A percentile compares a stretch with the other conserved stretches of the same genome.
phyloP scores from a whole-genome alignment of 23 tunicate genomes.

The Ascidia mentula region DNA sequence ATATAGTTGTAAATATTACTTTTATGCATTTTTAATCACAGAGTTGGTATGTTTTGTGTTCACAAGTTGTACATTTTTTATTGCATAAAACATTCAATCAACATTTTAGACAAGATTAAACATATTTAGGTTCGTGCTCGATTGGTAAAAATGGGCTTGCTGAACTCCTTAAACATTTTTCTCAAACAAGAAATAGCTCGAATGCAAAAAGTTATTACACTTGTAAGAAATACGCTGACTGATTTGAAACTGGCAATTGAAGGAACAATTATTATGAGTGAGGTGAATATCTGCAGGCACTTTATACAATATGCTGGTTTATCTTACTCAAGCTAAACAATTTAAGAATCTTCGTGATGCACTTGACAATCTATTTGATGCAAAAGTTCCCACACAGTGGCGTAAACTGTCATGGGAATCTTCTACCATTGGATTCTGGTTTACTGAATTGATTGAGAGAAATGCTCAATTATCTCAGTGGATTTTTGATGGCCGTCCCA shows the following conservation, averaged over 20 bases:
- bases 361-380: slow-evolving; percentile 94
- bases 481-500: slow-evolving; percentile 93
- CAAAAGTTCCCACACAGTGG: slow-evolving; percentile 94
- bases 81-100: slow-evolving; percentile 84
- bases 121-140: slow-evolving; percentile 59
- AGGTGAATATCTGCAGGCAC: no score
- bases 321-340: no score
- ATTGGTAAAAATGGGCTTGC: slow-evolving; percentile 86
- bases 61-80: slow-evolving; percentile 80
- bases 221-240: slow-evolving; percentile 82
- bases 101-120: slow-evolving; percentile 76
- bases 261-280: slow-evolving; percentile 99
- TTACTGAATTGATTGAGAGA: slow-evolving; percentile 88
- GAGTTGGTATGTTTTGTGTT: slow-evolving; percentile 36
- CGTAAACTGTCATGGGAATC: slow-evolving; percentile 96
- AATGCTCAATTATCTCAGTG: slow-evolving; percentile 84
- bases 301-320: no score
- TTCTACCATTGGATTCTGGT: slow-evolving; percentile 99
- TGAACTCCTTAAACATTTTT: slow-evolving; percentile 94
- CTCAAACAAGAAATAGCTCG: slow-evolving; percentile 94
- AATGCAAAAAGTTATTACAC: slow-evolving; percentile 92
- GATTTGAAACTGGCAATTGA: slow-evolving; percentile 97
- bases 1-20: neutral
- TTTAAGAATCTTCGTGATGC: slow-evolving; percentile 87
- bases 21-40: neutral